Base-by-base conservation (phyloP, 2,113 vertebrate genomes). In the Aviceda subcristata region DNA sequence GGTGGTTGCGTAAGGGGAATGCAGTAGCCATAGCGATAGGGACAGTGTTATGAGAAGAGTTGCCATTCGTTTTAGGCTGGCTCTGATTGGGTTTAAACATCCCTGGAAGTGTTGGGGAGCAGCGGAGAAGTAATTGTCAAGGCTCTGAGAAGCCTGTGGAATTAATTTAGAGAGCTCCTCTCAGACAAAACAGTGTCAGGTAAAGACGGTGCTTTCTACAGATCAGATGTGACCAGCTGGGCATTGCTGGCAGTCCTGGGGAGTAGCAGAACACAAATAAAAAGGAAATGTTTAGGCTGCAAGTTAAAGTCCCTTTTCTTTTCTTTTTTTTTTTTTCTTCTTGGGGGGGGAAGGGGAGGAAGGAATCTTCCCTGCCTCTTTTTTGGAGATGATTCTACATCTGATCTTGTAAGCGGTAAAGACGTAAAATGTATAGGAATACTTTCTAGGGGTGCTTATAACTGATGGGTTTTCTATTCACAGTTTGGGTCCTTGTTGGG, bases 101-200 rank as follows among this genome's bases (percentile, higher is more conserved):
- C 63, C 26, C 57, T 79, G 57, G 56, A 91, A 66, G 34, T 2
- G 1, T 7, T 75, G 78, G 53, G 41, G 89, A 68, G 86, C 91
- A 51, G 57, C 80, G 90, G 80, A 87, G 80, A 75, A 75, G 89
- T 80, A 87, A 27, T 88, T 87, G 76, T 75, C 69, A 81, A 53
- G 63, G 62, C 77, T 85, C 80, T 50, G 56, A 69, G 51, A 92
- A 96, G 86, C 71, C 62, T 64, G 53, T 76, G 84, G 86, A 92
- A 95, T 95, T 87, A 91, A 91, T 94, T 89, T 79, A 72, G 73
- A 96, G 91, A 73, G 73, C 83, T 95, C 76, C 68, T 56, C 92
- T 89, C 4, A 62, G 88, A 94, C 73, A 85, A 75, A 92, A 72
- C 39, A 72, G 32, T 27, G 77, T 69, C 71, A 92, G 92, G 86